These are phyloP conservation scores for Leucophora obtusa DNA, from an alignment of 2,888 invertebrate species.

Conservation along the genomic window DNA sequence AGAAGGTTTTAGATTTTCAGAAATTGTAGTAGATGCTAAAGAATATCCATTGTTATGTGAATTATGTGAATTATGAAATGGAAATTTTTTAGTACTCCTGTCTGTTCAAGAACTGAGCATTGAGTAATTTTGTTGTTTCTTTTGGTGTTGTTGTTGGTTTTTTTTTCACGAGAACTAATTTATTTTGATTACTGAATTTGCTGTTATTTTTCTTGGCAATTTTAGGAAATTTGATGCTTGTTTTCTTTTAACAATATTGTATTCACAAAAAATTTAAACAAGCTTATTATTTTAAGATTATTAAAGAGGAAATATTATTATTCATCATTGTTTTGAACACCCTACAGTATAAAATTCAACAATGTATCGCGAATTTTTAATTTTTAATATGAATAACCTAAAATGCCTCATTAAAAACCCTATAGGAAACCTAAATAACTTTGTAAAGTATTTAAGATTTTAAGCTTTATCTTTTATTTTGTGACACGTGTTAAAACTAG, in stretches of 20 bases:
- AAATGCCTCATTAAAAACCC: no score
- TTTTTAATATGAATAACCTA: no score
- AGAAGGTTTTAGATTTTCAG: not conserved
- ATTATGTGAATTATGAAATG: not conserved
- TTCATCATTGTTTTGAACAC: no score
- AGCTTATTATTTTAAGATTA: slow-evolving; percentile 17
- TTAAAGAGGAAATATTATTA: not conserved
- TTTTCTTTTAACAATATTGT: slow-evolving; percentile 25
- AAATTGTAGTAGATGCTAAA: not conserved
- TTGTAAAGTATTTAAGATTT: no score
- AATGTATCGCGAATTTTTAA: no score
- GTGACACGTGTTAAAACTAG: no score
- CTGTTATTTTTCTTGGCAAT: slow-evolving; percentile 18
- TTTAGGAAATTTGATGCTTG: slow-evolving; percentile 46
- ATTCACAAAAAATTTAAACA: slow-evolving; percentile 15
- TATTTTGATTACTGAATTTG: slow-evolving; percentile 43
- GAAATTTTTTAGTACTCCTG: not conserved
- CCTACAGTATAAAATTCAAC: no score
- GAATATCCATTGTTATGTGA: no score
- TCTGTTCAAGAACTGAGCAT: not conserved
- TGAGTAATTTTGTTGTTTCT: not conserved
- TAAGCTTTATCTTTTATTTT: no score
- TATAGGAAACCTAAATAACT: no score
- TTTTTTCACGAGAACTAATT: slow-evolving; percentile 22
- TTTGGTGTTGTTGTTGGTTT: not conserved